Base-by-base conservation (phyloP, 2,888 invertebrate genomes). In the Myopa testacea region DNA sequence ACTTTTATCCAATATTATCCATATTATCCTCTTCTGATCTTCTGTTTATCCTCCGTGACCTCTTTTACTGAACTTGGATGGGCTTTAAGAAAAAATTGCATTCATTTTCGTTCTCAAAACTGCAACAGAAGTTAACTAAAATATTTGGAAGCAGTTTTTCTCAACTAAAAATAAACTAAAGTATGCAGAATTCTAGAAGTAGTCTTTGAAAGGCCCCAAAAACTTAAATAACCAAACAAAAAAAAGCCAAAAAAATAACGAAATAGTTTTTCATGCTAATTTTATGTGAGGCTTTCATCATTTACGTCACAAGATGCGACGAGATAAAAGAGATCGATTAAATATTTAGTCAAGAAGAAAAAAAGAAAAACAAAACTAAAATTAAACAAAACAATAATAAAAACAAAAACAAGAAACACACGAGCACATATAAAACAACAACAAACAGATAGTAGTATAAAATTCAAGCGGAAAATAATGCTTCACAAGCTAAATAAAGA, bases 311-410 rank as follows among this genome's bases (percentile, higher is more conserved):
- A 26, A 52, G 65, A n/a, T 5, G 50, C 55, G 69, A 72, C 65
- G 75, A 78, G 74, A 81, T 78, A 77, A 75, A 78, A 73, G 75
- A 73, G 78, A 81, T 76, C 69, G 78, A 78, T 78, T 78, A 70
- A 34, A n/a, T 40, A 67, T 74, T 78, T 45, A 45, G 26, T 26
- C 26, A 45, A 45, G 45, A 40, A 40, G 10, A 45, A 45, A 6
- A 6, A 45, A 45, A 6, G 10, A 12, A 55, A 67, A 75, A 19
- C 34, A 5, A 68, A 65, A 79, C 67, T 40, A 75, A 19, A 60
- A 19, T 8, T 19, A 68, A 45, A 74, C 26, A 50, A 45, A 72
- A 34, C 55, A 74, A 76, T 14, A 50, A 55, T 62, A 76, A 69
- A 60, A 38, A 70, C 65, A 70, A 63, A 63, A 45, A 3, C 16